A percentile compares a stretch with the other conserved stretches of the same genome.
Conservation (phyloP, 2,888 invertebrate genomes). For the Pachymerium ferrugineum region DNA sequence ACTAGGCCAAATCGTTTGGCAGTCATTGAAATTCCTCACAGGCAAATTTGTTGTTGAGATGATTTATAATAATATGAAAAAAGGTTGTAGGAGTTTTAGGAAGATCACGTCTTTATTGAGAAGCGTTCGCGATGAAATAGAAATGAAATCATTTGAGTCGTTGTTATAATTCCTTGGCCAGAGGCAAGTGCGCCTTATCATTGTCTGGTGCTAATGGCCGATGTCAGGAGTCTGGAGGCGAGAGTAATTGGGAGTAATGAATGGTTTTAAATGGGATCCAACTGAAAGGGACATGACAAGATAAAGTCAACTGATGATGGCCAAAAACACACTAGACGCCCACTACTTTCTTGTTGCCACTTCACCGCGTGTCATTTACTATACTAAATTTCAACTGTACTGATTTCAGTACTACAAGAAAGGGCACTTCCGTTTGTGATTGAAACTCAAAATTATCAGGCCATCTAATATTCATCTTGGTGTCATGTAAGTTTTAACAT, state of each 20-base stretch:
- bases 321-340: background rate
- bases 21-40: background rate
- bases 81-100: too few relatives aligned
- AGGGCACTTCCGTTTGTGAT: too few relatives aligned
- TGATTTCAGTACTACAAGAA: too few relatives aligned
- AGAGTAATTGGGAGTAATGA: conserved; percentile 13
- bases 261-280: conserved; percentile 13
- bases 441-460: too few relatives aligned
- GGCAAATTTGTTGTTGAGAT: too few relatives aligned
- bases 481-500: too few relatives aligned
- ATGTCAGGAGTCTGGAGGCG: conserved; percentile 9
- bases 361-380: conserved; percentile 7
- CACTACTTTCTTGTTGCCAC: background rate
- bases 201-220: conserved; percentile 13
- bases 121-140: background rate
- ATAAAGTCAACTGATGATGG: conserved; percentile 9
- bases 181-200: background rate
- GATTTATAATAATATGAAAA: too few relatives aligned
- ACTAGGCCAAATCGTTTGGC: background rate
- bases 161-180: conserved; percentile 13
- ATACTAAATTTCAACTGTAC: too few relatives aligned
- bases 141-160: background rate
- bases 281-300: background rate
- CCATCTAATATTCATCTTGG: too few relatives aligned
- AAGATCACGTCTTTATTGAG: too few relatives aligned